Conservation (phyloP, 2,113 vertebrate genomes). For the Rhinopithecus roxellana region DNA sequence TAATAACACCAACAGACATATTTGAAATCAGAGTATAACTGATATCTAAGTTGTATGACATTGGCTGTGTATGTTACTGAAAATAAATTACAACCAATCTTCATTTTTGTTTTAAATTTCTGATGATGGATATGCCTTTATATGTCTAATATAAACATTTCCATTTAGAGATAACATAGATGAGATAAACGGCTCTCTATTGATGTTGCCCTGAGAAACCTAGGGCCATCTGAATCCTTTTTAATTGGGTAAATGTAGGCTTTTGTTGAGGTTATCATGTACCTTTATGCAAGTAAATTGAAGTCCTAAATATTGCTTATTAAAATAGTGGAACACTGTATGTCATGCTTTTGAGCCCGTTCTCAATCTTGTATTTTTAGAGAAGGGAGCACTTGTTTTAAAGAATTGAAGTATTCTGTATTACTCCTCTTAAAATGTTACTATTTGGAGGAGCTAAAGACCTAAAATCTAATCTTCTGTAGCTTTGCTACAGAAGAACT, state of each 20-base stretch:
- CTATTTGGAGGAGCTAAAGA: neutral
- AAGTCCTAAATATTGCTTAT: neutral
- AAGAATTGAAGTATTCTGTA: neutral
- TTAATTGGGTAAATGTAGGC: neutral
- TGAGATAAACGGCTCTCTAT: neutral
- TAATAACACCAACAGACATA: neutral
- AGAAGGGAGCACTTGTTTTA: conserved; percentile 22
- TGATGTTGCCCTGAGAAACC: neutral
- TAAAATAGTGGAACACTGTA: neutral
- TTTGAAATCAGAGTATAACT: neutral
- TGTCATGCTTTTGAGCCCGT: neutral
- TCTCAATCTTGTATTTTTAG: neutral
- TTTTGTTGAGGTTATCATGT: neutral
- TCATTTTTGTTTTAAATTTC: conserved; percentile 13
- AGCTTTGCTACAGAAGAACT: neutral
- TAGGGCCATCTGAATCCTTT: neutral
- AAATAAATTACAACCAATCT: neutral
- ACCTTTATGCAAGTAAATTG: neutral
- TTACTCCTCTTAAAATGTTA: conserved; percentile 3
- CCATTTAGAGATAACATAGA: neutral
- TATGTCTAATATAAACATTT: neutral
- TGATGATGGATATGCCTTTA: neutral
- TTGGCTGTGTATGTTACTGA: neutral
- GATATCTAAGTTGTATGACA: conserved; percentile 5
- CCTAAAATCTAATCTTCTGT: neutral